A percentile compares a stretch with the other conserved stretches of the same genome.
Evolutionary conservation across 2,797 vertebrate species (phyloP).

Genomic region (Poeciliopsis turneri): DNA sequence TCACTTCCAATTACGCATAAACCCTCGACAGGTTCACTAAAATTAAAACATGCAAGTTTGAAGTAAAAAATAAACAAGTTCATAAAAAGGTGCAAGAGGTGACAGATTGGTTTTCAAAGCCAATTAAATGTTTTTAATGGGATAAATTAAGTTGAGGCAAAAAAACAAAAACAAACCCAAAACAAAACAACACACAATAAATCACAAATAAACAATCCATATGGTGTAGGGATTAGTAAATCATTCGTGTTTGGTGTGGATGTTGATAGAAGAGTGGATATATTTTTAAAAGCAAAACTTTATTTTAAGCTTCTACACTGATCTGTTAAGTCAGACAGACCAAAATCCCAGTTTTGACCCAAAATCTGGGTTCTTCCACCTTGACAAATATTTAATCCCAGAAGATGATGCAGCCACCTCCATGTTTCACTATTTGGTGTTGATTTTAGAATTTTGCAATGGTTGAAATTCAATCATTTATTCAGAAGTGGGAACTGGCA

Average conservation of each 20-base stretch:
- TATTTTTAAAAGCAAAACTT: background rate
- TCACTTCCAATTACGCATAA: background rate
- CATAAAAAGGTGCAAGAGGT: background rate
- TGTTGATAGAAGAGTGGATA: background rate
- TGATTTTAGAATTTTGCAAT: background rate
- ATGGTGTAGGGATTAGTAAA: background rate
- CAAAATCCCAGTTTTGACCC: too few species aligned
- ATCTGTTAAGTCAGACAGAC: too few species aligned
- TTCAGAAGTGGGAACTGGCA: background rate
- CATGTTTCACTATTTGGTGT: background rate
- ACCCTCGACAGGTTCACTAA: background rate
- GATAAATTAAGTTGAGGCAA: background rate
- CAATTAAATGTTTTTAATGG: background rate
- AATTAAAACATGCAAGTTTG: background rate
- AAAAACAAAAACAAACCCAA: background rate
- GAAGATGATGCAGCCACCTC: background rate
- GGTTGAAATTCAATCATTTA: background rate
- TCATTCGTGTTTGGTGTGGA: background rate
- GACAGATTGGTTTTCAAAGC: background rate
- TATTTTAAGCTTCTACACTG: background rate
- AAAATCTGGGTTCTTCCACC: too few species aligned
- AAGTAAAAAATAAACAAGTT: background rate
- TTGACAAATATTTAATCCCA: background rate
- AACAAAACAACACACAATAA: background rate
- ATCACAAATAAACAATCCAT: background rate